These are phyloP conservation scores for Rhincodon typus DNA, from an alignment of 2,797 vertebrate genomes.

Conservation along the genomic window DNA sequence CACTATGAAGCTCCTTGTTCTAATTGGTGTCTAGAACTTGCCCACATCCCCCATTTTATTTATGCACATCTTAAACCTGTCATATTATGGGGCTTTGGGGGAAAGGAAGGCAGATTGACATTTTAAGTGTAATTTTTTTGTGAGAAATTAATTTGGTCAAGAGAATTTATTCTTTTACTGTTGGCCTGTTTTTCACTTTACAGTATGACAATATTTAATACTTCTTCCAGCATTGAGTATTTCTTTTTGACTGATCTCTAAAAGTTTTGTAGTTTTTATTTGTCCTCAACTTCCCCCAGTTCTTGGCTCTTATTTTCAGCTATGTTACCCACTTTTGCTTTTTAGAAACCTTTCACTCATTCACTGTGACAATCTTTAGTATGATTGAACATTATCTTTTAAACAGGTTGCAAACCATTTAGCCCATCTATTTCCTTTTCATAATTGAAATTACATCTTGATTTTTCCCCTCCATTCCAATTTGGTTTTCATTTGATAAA, in stretches of 20 bases:
- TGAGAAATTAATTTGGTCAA: background rate
- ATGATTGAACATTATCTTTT: background rate
- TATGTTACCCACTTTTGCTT: no score
- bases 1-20: background rate
- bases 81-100: background rate
- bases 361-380: background rate
- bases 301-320: background rate
- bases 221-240: background rate
- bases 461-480: no score
- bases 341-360: background rate
- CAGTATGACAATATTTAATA: background rate
- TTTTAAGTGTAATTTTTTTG: background rate
- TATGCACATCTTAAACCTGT: background rate
- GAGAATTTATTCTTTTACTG: background rate
- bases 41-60: background rate
- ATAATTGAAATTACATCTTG: background rate
- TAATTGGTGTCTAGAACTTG: background rate
- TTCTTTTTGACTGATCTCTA: background rate
- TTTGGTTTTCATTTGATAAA: background rate
- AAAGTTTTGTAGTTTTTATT: background rate
- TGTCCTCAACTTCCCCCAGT: background rate
- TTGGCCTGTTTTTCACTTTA: background rate
- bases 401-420: background rate
- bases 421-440: background rate
- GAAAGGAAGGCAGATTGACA: background rate